Evolutionary conservation across 2,888 invertebrate genomes (phyloP).

Genomic region (Steromphala cineraria): DNA sequence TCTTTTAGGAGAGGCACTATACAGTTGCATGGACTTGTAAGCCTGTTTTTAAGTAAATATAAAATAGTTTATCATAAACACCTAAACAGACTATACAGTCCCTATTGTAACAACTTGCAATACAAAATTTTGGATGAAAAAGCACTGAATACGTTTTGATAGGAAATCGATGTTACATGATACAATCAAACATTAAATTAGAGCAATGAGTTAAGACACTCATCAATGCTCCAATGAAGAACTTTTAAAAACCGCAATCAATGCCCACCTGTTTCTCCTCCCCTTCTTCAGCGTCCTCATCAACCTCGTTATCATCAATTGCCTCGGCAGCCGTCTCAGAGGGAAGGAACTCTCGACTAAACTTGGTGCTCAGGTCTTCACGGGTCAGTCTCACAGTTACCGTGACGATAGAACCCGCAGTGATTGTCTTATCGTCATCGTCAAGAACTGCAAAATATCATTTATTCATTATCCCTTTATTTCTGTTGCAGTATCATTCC

Average conservation of each 20-base stretch:
- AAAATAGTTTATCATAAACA: too few species aligned
- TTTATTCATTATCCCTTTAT: not conserved
- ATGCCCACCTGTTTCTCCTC: constrained; percentile 28
- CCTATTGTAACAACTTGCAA: not conserved
- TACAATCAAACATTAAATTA: too few species aligned
- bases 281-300: constrained; percentile 50
- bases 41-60: too few species aligned
- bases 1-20: too few species aligned
- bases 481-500: too few species aligned
- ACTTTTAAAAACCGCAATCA: too few species aligned
- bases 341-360: constrained; percentile 45
- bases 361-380: constrained; percentile 85
- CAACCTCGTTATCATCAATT: constrained; percentile 41
- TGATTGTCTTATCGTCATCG: constrained; percentile 96
- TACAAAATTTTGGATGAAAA: not conserved
- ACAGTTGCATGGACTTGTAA: too few species aligned
- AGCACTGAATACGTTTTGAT: too few species aligned
- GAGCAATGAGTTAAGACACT: not conserved
- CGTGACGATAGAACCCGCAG: constrained; percentile 97
- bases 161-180: too few species aligned
- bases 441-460: constrained; percentile 85
- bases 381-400: constrained; percentile 92
- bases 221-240: too few species aligned
- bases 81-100: too few species aligned
- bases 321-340: constrained; percentile 38